Base-by-base conservation (phyloP, 2,113 vertebrate species). In the Laterallus jamaicensis region DNA sequence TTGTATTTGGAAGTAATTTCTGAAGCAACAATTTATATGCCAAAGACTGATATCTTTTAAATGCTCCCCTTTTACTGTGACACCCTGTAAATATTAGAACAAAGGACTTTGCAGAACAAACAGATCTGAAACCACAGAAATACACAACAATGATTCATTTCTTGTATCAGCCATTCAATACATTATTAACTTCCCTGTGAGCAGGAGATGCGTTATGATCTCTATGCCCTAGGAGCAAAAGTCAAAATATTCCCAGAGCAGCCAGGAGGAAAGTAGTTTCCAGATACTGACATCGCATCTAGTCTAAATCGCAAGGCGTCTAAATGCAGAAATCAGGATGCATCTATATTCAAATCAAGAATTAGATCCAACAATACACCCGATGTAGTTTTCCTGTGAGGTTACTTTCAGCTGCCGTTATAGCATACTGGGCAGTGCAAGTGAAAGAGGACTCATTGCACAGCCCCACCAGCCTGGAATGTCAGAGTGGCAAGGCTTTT, bases 21-120 rank as follows among this genome's bases (percentile, higher is more conserved):
- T 82, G 66, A 62, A 70, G 39, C 59, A 20, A 44, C 2, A 3
- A 40, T 76, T 92, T 84, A 56, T 42, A 85, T 42, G n/a, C 35
- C 17, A 15, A 93, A 90, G 47, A 69, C 50, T 70, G 52, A 42
- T 85, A 6, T 18, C 32, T 88, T 75, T 60, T 83, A 92, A 90
- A 82, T 56, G 24, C 25, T 74, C 70, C 42, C 50, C 39, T 63
- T 92, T 96, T 92, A 59, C 60, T n/a, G n/a, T 40, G 47, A 67
- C 80, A 64, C n/a, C 47, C 95, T 82, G 85, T 87, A 85, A 96
- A 97, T 94, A 91, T 94, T 94, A 91, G 91, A 95, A 96, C 77
- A 94, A 96, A 93, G 56, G 52, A 10, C 55, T 94, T 63, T 93
- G 74, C 74, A 94, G 80, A 97, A 79, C 66, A 93, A 96, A 96